Base-by-base conservation (phyloP, 2,797 vertebrate genomes). In the Austrolebias charrua region DNA sequence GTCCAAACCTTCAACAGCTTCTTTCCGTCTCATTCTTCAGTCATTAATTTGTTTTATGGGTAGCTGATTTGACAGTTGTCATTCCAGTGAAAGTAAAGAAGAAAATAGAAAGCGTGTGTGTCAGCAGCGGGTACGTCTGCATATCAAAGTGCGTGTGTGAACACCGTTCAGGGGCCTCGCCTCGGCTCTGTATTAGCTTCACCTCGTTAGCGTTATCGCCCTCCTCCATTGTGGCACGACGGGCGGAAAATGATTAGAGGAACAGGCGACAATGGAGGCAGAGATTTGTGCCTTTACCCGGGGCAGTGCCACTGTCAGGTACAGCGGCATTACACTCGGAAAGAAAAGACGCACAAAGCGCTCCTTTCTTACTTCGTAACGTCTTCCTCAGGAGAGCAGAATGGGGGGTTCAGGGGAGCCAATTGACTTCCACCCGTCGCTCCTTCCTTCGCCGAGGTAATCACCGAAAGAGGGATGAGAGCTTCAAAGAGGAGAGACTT, bases 211-310 rank as follows among this genome's bases (percentile, higher is more conserved):
- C 81, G 78, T 87, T 86, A 86, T 91, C 89, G 66, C 69, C 80
- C 82, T 80, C 82, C 84, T 89, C 87, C 87, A 91, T 91, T 90
- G 89, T 90, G 84, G 76, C 78, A 65, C 77, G 83, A 86, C 81
- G 79, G 81, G 87, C 60, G 71, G 88, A 81, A 91, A 90, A 92
- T 91, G 91, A 92, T 91, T 90, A 91, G 89, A 91, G 89, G 87
- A 90, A 64, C 86, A 86, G 87, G 85, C 89, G 88, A 91, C 88
- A 90, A 90, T 88, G 88, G 86, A 86, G 88, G 86, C 82, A 83
- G 88, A 88, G 90, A 89, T 86, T 88, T 83, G 69, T 82, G 85
- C 78, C 81, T 83, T 88, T 81, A 86, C 84, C 81, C 75, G 56
- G 78, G 83, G 73, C 79, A 74, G 65, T 63, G 83, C 63, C 81